phyloP scores from a whole-genome alignment of 2,797 vertebrate genomes.

The Melanotaenia maccullochi region DNA sequence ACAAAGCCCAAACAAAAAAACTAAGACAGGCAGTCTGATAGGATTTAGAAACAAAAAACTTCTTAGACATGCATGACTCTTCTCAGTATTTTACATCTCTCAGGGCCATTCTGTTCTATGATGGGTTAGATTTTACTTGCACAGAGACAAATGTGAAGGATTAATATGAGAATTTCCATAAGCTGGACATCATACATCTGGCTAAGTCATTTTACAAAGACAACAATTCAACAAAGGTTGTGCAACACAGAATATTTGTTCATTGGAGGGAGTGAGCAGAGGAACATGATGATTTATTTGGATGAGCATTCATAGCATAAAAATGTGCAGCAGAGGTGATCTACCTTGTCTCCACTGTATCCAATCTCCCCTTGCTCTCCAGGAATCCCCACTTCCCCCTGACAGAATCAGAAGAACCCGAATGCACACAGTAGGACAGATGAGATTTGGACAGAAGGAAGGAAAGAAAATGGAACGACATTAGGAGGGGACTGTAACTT shows the following conservation, averaged over 20 bases:
- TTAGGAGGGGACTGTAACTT: conserved; percentile 52
- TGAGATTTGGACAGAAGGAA: conserved; percentile 25
- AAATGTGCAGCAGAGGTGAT: conserved; percentile 18
- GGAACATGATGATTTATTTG: neutral
- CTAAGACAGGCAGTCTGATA: conserved; percentile 20
- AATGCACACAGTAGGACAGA: conserved; percentile 41
- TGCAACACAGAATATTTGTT: conserved; percentile 28
- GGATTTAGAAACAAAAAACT: conserved; percentile 28
- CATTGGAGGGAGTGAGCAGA: conserved; percentile 18
- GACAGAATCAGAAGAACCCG: conserved; percentile 50
- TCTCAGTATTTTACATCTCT: conserved; percentile 47
- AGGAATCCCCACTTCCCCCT: conserved; percentile 93
- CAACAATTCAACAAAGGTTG: conserved; percentile 40
- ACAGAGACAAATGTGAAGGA: conserved; percentile 56
- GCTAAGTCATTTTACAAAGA: conserved; percentile 53
- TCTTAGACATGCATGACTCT: conserved; percentile 59
- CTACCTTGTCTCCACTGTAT: conserved; percentile 96
- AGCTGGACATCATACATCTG: conserved; percentile 65
- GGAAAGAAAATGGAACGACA: conserved; percentile 54
- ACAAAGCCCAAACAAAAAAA: conserved; percentile 45
- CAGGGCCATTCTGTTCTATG: conserved; percentile 33
- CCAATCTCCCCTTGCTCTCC: conserved; percentile 93
- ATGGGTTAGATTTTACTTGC: conserved; percentile 48
- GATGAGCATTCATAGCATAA: conserved; percentile 6
- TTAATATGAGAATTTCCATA: conserved; percentile 64